Evolutionary conservation across 2,888 invertebrate species (phyloP).

Genomic region (Pegoplata infirma): DNA sequence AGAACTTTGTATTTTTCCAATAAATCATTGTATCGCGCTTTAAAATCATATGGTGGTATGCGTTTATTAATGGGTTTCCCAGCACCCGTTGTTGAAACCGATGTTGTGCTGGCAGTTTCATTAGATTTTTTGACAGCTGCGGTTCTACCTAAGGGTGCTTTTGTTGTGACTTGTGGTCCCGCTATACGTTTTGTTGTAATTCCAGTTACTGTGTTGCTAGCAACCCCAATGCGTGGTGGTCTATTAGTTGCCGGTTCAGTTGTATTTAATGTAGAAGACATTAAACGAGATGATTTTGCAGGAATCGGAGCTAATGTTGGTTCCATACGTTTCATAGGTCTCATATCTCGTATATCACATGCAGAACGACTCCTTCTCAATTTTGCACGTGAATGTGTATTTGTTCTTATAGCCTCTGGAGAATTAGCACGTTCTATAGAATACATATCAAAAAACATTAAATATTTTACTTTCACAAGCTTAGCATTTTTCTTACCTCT

Average conservation of each 20-base stretch:
- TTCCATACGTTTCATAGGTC: conserved; percentile 69
- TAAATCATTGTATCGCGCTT: conserved; percentile 82
- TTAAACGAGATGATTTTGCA: conserved; percentile 69
- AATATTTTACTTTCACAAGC: no score
- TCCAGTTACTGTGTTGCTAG: conserved; percentile 16
- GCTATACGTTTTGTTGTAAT: conserved; percentile 18
- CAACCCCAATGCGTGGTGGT: conserved; percentile 56
- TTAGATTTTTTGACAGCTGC: conserved; percentile 30
- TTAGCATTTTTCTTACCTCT: conserved; percentile 66
- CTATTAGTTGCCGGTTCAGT: conserved; percentile 19
- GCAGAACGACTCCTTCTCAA: conserved; percentile 73
- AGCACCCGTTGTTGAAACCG: conserved; percentile 64
- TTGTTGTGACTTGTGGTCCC: conserved; percentile 2
- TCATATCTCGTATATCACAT: conserved; percentile 70
- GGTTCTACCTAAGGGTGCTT: not conserved
- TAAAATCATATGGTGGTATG: conserved; percentile 83
- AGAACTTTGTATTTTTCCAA: conserved; percentile 81
- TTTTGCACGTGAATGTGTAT: conserved; percentile 63
- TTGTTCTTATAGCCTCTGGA: conserved; percentile 66
- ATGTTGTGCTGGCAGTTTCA: conserved; percentile 34
- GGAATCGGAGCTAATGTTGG: conserved; percentile 72
- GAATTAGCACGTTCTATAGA: conserved; percentile 72
- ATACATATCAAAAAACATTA: no score
- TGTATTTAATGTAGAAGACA: not conserved
- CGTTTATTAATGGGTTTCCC: conserved; percentile 79